These are phyloP conservation scores for Limenitis camilla DNA, from an alignment of 2,888 invertebrate genomes.

Conservation along the genomic window DNA sequence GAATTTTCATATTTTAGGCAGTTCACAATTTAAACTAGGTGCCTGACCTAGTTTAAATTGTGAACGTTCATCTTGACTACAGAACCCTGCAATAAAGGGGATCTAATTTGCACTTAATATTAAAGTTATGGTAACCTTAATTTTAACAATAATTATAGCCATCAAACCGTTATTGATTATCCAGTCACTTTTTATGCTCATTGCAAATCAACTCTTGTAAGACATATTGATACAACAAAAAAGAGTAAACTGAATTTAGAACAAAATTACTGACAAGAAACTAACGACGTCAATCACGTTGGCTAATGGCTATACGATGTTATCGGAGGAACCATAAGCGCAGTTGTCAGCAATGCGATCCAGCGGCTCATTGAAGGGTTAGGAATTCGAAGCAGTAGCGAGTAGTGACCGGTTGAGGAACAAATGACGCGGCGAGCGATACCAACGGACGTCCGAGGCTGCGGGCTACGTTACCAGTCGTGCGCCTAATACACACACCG, in stretches of 20 bases:
- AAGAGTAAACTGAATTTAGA: constrained; percentile 56
- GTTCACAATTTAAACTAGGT: too few species aligned
- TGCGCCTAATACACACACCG: constrained; percentile 36
- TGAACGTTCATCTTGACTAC: too few species aligned
- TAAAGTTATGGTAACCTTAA: not conserved
- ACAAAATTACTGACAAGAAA: constrained; percentile 71
- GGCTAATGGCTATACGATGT: constrained; percentile 67
- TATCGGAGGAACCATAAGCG: constrained; percentile 60
- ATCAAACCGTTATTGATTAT: not conserved
- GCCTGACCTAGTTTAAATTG: too few species aligned
- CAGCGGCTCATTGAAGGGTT: constrained; percentile 58
- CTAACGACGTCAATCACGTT: constrained; percentile 70
- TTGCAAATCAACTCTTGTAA: constrained; percentile 7
- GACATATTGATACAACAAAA: constrained; percentile 31
- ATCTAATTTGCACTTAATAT: too few species aligned
- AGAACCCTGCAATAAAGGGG: too few species aligned
- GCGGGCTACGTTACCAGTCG: constrained; percentile 28
- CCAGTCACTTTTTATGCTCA: constrained; percentile 2
- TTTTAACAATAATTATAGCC: not conserved
- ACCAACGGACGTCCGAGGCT: constrained; percentile 42
- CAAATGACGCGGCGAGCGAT: constrained; percentile 47
- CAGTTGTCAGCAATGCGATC: constrained; percentile 59
- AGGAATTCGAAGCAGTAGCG: constrained; percentile 53
- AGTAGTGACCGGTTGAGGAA: constrained; percentile 41
- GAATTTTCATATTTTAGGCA: too few species aligned